phyloP scores from a whole-genome alignment of 1,140 invertebrate species.

The Euglossa dilemma region DNA sequence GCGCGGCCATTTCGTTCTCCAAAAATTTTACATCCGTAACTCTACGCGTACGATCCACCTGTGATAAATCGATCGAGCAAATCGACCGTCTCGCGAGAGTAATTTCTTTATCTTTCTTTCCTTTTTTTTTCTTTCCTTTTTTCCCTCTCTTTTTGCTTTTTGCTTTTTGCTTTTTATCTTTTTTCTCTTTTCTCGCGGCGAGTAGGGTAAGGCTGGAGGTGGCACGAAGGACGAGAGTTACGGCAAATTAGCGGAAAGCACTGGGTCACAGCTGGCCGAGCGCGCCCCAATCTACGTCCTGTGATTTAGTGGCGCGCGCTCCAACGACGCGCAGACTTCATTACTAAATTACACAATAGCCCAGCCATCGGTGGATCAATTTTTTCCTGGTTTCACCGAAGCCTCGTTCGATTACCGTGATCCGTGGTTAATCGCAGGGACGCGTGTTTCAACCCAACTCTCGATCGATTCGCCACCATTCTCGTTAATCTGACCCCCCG shows the following conservation, averaged over 20 bases:
- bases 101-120: no score
- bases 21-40: no score
- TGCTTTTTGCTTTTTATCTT: no score
- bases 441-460: not conserved
- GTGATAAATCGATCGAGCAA: no score
- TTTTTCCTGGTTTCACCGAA: constrained; percentile 53
- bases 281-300: constrained; percentile 76
- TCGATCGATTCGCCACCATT: not conserved
- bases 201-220: constrained; percentile 35
- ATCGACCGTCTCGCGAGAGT: no score
- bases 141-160: not conserved
- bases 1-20: no score
- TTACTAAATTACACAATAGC: constrained; percentile 77
- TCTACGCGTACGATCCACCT: no score
- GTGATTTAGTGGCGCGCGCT: constrained; percentile 75
- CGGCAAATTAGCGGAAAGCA: constrained; percentile 72
- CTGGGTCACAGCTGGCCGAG: constrained; percentile 75
- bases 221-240: constrained; percentile 51
- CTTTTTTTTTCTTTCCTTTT: no score
- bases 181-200: no score
- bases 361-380: constrained; percentile 68
- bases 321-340: constrained; percentile 74
- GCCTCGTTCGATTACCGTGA: constrained; percentile 53
- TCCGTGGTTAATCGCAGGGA: constrained; percentile 36
- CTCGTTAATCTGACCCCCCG: not conserved